phyloP scores from a whole-genome alignment of 2,888 invertebrate species.

The Parnassius apollo region DNA sequence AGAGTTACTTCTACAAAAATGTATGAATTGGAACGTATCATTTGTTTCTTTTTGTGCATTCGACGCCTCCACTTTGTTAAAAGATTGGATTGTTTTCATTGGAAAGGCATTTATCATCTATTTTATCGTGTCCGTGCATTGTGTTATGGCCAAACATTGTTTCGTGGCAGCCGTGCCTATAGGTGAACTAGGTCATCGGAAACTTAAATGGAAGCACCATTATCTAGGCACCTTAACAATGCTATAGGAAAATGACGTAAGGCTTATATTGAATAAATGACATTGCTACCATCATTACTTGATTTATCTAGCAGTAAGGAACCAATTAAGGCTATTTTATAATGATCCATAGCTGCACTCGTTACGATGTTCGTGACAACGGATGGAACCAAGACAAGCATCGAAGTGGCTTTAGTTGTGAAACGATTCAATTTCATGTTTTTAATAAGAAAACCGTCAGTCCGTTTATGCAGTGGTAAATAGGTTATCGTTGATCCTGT shows the following conservation, averaged over 20 bases:
- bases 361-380: slow-evolving; percentile 37
- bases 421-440: slow-evolving; percentile 25
- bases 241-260: slow-evolving; percentile 60
- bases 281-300: slow-evolving; percentile 47
- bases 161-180: slow-evolving; percentile 61
- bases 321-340: slow-evolving; percentile 52
- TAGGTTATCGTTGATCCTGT: slow-evolving; percentile 11
- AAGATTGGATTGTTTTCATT: slow-evolving; percentile 64
- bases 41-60: slow-evolving; percentile 62
- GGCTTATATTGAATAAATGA: slow-evolving; percentile 49
- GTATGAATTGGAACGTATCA: slow-evolving; percentile 64
- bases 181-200: slow-evolving; percentile 58
- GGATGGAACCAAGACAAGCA: slow-evolving; percentile 30
- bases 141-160: slow-evolving; percentile 60
- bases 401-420: slow-evolving; percentile 23
- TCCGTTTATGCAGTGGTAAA: slow-evolving; percentile 19
- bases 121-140: slow-evolving; percentile 43
- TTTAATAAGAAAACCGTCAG: slow-evolving; percentile 25
- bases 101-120: slow-evolving; percentile 47
- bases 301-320: slow-evolving; percentile 53
- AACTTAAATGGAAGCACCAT: slow-evolving; percentile 68
- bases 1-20: slow-evolving; percentile 68
- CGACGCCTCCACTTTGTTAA: slow-evolving; percentile 61
- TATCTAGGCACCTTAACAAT: slow-evolving; percentile 44
- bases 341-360: slow-evolving; percentile 42